Evolutionary conservation across 2,113 vertebrate genomes (phyloP).

Genomic region (Petaurus breviceps): DNA sequence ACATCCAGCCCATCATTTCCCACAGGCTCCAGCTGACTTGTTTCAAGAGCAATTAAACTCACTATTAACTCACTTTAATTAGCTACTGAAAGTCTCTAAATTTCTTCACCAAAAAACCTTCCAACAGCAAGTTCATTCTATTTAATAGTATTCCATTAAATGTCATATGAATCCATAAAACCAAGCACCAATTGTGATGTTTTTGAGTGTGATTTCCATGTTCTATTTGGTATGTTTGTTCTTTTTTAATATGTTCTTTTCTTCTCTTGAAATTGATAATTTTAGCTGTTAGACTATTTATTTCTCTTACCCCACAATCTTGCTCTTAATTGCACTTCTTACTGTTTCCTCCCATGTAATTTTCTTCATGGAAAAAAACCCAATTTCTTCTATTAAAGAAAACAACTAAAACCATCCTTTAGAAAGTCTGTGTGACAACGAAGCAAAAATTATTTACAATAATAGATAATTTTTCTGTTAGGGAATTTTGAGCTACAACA

Average conservation of each 20-base stretch:
- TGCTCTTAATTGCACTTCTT: not conserved
- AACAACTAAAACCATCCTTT: not conserved
- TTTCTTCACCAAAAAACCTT: slow-evolving; percentile 12
- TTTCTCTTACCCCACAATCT: not conserved
- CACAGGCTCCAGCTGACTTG: slow-evolving; percentile 37
- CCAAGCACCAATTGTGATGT: not conserved
- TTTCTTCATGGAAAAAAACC: slow-evolving; percentile 30
- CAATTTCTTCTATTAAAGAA: slow-evolving; percentile 36
- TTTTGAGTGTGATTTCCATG: not conserved
- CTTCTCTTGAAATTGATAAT: not conserved
- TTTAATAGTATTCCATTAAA: slow-evolving; percentile 6
- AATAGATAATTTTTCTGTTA: slow-evolving; percentile 20
- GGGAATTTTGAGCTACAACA: not conserved
- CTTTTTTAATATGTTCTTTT: not conserved
- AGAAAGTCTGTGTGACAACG: slow-evolving; percentile 33
- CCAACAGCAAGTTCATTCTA: not conserved
- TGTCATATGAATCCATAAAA: accelerated
- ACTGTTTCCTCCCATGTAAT: not conserved
- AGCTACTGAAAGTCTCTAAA: slow-evolving; percentile 63
- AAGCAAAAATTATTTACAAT: slow-evolving; percentile 30
- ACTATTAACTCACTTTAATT: slow-evolving; percentile 67
- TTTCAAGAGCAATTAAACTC: slow-evolving; percentile 65
- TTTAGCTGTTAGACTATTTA: not conserved
- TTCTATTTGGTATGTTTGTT: not conserved
- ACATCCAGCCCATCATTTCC: slow-evolving; percentile 12